A percentile compares a stretch with the other conserved stretches of the same genome.
Evolutionary conservation across 2,888 invertebrate genomes (phyloP).

Genomic region (Noctua fimbriata): DNA sequence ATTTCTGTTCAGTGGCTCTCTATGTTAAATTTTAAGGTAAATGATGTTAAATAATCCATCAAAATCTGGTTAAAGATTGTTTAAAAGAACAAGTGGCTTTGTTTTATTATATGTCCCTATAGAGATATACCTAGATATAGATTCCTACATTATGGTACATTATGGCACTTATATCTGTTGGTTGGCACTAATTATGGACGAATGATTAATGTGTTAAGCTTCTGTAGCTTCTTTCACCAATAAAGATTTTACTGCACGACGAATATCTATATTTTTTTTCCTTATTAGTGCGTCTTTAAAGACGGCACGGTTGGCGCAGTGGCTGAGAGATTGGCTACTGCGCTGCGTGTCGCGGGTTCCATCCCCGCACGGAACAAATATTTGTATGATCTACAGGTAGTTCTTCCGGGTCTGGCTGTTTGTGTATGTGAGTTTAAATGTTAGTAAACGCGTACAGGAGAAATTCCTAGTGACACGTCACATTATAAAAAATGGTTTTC

Average conservation of each 20-base stretch:
- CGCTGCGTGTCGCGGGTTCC: no score
- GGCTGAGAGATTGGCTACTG: no score
- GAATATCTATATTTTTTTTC: neutral
- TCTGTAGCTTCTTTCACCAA: slow-evolving; percentile 10
- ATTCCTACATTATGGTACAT: neutral
- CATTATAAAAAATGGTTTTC: no score
- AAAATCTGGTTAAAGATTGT: neutral
- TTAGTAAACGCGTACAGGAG: no score
- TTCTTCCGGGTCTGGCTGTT: no score
- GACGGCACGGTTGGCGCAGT: no score
- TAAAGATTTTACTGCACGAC: slow-evolving; percentile 8
- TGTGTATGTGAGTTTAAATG: no score
- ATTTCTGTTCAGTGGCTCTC: neutral
- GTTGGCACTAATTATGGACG: neutral
- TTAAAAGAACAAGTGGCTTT: neutral
- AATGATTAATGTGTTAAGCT: neutral
- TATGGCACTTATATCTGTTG: neutral
- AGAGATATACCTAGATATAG: no score
- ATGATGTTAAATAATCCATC: neutral
- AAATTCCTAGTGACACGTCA: no score
- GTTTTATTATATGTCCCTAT: neutral
- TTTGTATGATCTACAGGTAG: no score
- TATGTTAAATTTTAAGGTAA: neutral
- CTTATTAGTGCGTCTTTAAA: no score
- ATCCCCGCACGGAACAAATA: no score